phyloP scores from a whole-genome alignment of 2,797 vertebrate species.

The Acipenser oxyrinchus region DNA sequence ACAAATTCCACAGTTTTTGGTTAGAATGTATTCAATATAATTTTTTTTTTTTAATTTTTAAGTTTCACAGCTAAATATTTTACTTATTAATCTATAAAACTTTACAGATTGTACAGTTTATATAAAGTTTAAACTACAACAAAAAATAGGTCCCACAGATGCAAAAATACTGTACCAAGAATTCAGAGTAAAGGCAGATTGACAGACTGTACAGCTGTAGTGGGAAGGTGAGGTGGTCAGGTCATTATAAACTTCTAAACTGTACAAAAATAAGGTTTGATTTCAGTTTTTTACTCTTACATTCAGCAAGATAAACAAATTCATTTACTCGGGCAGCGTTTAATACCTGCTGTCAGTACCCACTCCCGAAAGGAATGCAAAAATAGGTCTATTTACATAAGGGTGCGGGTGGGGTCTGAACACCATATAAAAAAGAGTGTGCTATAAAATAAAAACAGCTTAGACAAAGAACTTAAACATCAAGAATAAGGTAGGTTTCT shows the following conservation, averaged over 20 bases:
- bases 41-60: constrained; percentile 53
- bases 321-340: constrained; percentile 49
- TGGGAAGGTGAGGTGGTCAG: constrained; percentile 43
- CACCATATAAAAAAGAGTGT: constrained; percentile 22
- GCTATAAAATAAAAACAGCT: constrained; percentile 35
- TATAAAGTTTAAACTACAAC: constrained; percentile 54
- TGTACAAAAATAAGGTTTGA: constrained; percentile 76
- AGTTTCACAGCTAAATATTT: constrained; percentile 76
- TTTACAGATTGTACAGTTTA: constrained; percentile 80
- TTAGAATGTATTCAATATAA: constrained; percentile 24
- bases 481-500: constrained; percentile 48
- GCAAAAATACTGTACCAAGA: constrained; percentile 76
- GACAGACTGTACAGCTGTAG: constrained; percentile 51
- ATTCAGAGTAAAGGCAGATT: constrained; percentile 63
- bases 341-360: constrained; percentile 50
- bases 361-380: constrained; percentile 53
- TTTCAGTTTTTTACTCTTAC: constrained; percentile 56
- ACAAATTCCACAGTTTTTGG: too few relatives aligned
- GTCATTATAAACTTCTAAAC: constrained; percentile 61
- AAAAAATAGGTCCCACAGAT: constrained; percentile 74
- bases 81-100: constrained; percentile 71
- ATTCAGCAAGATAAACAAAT: constrained; percentile 59
- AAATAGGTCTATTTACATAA: constrained; percentile 48
- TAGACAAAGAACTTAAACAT: constrained; percentile 48
- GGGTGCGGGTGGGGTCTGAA: constrained; percentile 44